phyloP scores from a whole-genome alignment of 2,797 vertebrate species.

The Propithecus perrieri region DNA sequence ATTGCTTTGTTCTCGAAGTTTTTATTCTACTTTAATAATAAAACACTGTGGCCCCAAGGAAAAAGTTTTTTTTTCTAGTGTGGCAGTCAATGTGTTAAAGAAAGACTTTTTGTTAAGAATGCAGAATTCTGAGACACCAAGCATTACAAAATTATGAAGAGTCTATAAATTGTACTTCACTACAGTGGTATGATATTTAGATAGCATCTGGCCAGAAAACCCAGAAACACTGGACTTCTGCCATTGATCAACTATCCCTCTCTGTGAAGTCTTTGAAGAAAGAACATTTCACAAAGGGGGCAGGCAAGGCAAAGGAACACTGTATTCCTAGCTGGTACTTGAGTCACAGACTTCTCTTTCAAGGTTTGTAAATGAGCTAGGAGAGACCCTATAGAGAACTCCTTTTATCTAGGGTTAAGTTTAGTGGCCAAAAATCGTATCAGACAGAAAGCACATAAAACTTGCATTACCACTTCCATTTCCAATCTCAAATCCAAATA shows the following conservation, averaged over 20 bases:
- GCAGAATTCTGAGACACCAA: not conserved
- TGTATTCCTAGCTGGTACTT: not conserved
- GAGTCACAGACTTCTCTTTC: not conserved
- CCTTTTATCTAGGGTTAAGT: not conserved
- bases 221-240: not conserved
- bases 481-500: not conserved
- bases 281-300: not conserved
- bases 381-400: not conserved
- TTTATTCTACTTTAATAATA: too few species aligned
- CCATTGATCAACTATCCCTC: not conserved
- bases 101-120: not conserved
- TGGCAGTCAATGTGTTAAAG: not conserved
- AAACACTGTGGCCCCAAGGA: too few species aligned
- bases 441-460: not conserved
- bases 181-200: not conserved
- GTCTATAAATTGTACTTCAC: not conserved
- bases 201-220: not conserved
- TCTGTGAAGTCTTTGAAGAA: not conserved
- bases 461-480: not conserved
- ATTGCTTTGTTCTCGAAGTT: too few species aligned
- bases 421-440: not conserved
- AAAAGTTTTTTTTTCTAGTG: too few species aligned
- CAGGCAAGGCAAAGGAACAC: not conserved
- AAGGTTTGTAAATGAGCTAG: not conserved
- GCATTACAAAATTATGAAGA: constrained; percentile 4